phyloP scores from a whole-genome alignment of 2,888 invertebrate genomes.

The Cheilosia urbana region DNA sequence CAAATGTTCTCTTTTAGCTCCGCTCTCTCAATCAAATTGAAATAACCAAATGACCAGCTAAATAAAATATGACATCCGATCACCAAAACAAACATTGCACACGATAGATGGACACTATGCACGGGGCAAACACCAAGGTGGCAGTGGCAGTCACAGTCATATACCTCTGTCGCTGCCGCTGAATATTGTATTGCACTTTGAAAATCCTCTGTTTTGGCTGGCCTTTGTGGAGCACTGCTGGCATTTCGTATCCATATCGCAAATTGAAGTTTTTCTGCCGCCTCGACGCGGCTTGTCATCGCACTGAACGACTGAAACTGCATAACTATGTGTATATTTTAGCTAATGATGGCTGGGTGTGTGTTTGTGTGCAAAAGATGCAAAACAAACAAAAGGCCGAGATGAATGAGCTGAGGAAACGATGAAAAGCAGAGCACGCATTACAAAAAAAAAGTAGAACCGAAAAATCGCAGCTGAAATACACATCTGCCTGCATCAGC shows the following conservation, averaged over 20 bases:
- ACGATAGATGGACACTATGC: slow-evolving; percentile 1
- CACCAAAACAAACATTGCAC: slow-evolving; percentile 44
- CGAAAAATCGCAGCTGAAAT: slow-evolving; percentile 13
- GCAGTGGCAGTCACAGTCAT: background rate
- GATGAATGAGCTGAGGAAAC: slow-evolving; percentile 8
- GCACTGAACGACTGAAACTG: slow-evolving; percentile 6
- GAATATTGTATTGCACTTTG: slow-evolving; percentile 19
- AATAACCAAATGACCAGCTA: slow-evolving; percentile 49
- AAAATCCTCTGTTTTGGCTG: slow-evolving; percentile 28
- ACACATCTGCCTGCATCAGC: background rate
- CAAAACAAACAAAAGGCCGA: slow-evolving; percentile 3
- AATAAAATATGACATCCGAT: slow-evolving; percentile 49
- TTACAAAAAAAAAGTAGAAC: background rate
- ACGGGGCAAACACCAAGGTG: slow-evolving; percentile 14
- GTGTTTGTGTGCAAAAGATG: slow-evolving; percentile 8
- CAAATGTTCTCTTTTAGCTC: slow-evolving; percentile 22
- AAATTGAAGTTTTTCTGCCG: slow-evolving; percentile 6
- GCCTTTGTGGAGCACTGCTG: slow-evolving; percentile 28
- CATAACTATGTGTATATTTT: slow-evolving; percentile 32
- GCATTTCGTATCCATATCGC: slow-evolving; percentile 2
- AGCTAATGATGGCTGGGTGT: slow-evolving; percentile 25
- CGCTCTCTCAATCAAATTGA: slow-evolving; percentile 35
- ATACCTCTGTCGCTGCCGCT: background rate
- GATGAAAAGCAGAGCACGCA: slow-evolving; percentile 12
- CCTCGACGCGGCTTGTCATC: background rate